phyloP scores from a whole-genome alignment of 2,797 vertebrate species.

The Lepidocolaptes lacrymiger region DNA sequence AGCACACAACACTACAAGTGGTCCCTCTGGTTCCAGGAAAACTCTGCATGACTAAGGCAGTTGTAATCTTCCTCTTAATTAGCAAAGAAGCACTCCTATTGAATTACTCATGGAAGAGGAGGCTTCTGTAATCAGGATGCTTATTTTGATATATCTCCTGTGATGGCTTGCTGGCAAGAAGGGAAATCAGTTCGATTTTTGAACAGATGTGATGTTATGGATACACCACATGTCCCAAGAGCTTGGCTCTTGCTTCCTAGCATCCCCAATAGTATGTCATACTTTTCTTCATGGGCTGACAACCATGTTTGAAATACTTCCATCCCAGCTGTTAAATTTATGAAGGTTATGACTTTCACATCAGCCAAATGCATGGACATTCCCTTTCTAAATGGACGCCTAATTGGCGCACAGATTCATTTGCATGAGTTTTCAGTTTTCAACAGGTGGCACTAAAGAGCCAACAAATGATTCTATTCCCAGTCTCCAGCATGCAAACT shows the following conservation, averaged over 20 bases:
- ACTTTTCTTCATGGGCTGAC: background rate
- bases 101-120: background rate
- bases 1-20: fast-evolving
- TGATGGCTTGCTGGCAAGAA: background rate
- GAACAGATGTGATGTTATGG: background rate
- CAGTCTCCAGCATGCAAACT: constrained; percentile 19
- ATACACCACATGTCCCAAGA: background rate
- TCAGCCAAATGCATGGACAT: background rate
- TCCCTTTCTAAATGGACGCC: background rate
- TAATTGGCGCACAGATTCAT: background rate
- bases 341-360: background rate
- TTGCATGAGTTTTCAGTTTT: constrained; percentile 54
- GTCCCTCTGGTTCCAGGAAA: background rate
- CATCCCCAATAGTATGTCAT: background rate
- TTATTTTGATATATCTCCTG: background rate
- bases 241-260: background rate
- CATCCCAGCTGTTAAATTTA: background rate
- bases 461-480: constrained; percentile 58
- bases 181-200: background rate
- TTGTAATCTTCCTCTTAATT: background rate
- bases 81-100: background rate
- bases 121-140: background rate
- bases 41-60: background rate
- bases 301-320: background rate
- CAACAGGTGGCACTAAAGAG: constrained; percentile 73